Evolutionary conservation across 2,888 invertebrate genomes (phyloP), one percentile per base, ranked within the genome.

Genomic region (Apoda limacodes): DNA sequence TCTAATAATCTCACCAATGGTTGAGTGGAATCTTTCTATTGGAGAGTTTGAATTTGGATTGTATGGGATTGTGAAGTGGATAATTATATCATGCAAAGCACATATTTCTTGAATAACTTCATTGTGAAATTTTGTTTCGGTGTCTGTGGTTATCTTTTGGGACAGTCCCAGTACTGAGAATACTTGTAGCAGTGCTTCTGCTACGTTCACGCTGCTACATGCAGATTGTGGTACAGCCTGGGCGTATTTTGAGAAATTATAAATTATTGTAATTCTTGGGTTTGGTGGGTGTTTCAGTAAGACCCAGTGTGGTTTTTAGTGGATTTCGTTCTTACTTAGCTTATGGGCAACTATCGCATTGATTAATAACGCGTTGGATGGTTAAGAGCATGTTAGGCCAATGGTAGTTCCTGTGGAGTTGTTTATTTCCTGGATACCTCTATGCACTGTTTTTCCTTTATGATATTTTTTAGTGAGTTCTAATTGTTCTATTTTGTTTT

Each of bases 221-320:
- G 7, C 46, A 40, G 28, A 48, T 35, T 28, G 46, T 45, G 1
- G 43, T 43, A 0, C 43, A 29, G 32, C 45, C 46, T 0, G 34
- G 38, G 35, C 12, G 14, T 35, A n/a, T n/a, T n/a, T n/a, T n/a
- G n/a, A n/a, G n/a, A n/a, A 39, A 13, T 32, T 35, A 25, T 35
- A 28, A 17, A 39, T 39, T 22, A 39, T 25, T 11, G 33, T 33
- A 2, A 35, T 38, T 34, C 37, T 39, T 35, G 1, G 39, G 39
- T 36, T 36, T 41, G 1, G 6, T 14, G 9, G 39, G 34, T 22
- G 35, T 40, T 15, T 38, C 40, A 3, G 40, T 40, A 3, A 35
- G 24, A 2, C 33, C 10, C 13, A 37, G 19, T 2, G 37, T 35
- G 13, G 25, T 26, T 37, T 34, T 9, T 37, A 37, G n/a, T n/a